These are phyloP conservation scores for Microtus pennsylvanicus DNA, from an alignment of 2,113 vertebrate species.

Conservation along the genomic window DNA sequence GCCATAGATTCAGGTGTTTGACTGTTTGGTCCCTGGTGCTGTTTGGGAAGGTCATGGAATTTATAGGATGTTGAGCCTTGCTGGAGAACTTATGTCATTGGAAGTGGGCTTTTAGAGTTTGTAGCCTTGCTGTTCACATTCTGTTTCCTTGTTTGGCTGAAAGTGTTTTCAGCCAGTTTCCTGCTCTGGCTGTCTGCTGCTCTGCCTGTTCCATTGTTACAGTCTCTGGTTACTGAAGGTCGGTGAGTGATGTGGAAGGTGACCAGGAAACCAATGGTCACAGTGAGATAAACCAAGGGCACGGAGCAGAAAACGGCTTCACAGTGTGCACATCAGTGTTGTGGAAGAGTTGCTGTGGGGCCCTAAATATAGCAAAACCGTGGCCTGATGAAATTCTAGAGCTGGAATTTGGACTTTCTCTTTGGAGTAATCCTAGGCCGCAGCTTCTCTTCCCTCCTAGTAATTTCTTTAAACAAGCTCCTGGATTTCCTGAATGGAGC, in stretches of 20 bases:
- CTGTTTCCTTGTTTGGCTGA: not conserved
- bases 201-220: not conserved
- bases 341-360: not conserved
- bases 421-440: not conserved
- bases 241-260: constrained; percentile 13
- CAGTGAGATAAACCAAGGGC: not conserved
- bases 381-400: not conserved
- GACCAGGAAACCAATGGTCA: constrained; percentile 3
- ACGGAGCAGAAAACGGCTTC: not conserved
- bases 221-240: not conserved
- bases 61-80: not conserved
- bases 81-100: not conserved
- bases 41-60: not conserved
- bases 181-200: not conserved
- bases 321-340: not conserved
- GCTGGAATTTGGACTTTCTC: constrained; percentile 27
- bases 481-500: constrained; percentile 19
- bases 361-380: not conserved
- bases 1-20: not conserved
- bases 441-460: not conserved
- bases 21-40: not conserved
- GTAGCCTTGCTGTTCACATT: not conserved
- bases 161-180: not conserved
- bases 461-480: constrained; percentile 36
- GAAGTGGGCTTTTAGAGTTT: not conserved